A percentile compares a stretch with the other conserved stretches of the same genome.
These are phyloP conservation scores for Electrophaes corylata DNA, from an alignment of 2,888 invertebrate species.

Conservation along the genomic window DNA sequence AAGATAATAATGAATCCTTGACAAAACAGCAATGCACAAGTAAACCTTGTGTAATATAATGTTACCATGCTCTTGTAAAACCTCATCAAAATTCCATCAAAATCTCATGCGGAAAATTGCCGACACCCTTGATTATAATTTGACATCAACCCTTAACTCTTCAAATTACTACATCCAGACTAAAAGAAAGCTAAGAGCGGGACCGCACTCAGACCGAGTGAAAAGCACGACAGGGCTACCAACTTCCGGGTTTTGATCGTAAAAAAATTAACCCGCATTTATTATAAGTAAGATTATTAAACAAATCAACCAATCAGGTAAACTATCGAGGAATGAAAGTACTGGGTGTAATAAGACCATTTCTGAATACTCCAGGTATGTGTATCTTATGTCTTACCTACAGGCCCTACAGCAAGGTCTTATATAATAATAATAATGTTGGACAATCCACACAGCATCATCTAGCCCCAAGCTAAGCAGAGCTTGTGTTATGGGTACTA, in stretches of 20 bases:
- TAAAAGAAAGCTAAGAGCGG: constrained; percentile 30
- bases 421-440: too few species aligned
- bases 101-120: constrained; percentile 12
- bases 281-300: too few species aligned
- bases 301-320: too few species aligned
- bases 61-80: background rate
- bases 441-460: too few species aligned
- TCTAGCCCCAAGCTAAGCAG: too few species aligned
- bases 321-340: too few species aligned
- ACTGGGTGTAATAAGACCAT: too few species aligned
- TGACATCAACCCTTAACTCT: constrained; percentile 20
- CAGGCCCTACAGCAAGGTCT: too few species aligned
- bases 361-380: too few species aligned
- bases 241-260: background rate
- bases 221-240: constrained; percentile 29
- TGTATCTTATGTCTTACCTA: too few species aligned
- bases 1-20: too few species aligned
- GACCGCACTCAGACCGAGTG: constrained; percentile 35
- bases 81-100: constrained; percentile 7
- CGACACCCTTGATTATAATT: constrained; percentile 21
- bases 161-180: constrained; percentile 26
- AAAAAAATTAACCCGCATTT: background rate
- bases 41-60: background rate
- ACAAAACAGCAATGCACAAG: background rate
- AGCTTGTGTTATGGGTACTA: too few species aligned